phyloP scores from a whole-genome alignment of 2,797 vertebrate species.

The Syngnathus acus region DNA sequence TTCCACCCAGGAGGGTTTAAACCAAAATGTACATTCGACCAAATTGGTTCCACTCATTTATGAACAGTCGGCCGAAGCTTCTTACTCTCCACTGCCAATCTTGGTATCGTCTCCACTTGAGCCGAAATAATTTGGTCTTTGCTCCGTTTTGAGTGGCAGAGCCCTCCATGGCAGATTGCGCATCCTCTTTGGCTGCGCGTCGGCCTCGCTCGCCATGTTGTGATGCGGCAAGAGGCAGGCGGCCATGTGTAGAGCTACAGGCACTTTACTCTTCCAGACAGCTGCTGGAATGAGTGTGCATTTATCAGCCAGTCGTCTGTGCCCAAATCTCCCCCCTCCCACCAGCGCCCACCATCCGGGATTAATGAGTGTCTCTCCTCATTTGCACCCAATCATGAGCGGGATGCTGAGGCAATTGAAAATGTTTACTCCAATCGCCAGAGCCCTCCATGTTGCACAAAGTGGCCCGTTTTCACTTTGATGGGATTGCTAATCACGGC shows the following conservation, averaged over 20 bases:
- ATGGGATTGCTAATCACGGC: conserved; percentile 72
- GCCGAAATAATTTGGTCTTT: neutral
- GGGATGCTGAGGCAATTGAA: conserved; percentile 70
- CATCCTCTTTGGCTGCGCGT: conserved; percentile 50
- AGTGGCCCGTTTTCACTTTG: conserved; percentile 70
- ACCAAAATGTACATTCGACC: too few relatives aligned
- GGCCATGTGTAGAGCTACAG: conserved; percentile 67
- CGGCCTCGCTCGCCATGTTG: conserved; percentile 62
- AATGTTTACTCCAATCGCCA: conserved; percentile 69
- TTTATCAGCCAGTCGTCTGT: conserved; percentile 72
- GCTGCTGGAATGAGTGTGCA: conserved; percentile 70
- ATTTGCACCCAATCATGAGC: conserved; percentile 73
- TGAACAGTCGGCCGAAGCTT: neutral
- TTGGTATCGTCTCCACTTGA: conserved; percentile 9
- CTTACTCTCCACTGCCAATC: neutral
- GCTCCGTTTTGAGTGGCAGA: conserved; percentile 29
- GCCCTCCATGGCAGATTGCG: conserved; percentile 50
- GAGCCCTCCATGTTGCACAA: conserved; percentile 67
- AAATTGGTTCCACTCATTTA: too few relatives aligned
- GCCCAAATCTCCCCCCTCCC: conserved; percentile 51
- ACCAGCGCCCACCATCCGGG: conserved; percentile 54
- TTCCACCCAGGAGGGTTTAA: too few relatives aligned
- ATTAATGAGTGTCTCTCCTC: conserved; percentile 74
- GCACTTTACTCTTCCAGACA: conserved; percentile 69
- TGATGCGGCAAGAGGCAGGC: conserved; percentile 64